Percentiles rank a stretch among this genome's conserved stretches.
Evolutionary conservation across 2,888 invertebrate species (phyloP).

Genomic region (Microctonus aethiopoides): DNA sequence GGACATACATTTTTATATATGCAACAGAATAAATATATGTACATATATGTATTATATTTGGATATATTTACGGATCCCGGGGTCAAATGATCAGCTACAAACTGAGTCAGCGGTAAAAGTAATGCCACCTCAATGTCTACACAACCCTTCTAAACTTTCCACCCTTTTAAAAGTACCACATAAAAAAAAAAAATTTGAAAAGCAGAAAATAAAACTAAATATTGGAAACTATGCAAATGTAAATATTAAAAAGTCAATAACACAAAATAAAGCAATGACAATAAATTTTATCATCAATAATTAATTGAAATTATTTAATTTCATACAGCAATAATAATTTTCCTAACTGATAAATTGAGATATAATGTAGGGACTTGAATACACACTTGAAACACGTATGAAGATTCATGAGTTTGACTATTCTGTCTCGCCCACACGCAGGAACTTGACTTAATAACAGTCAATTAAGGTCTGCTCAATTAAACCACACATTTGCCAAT

Average conservation of each 20-base stretch:
- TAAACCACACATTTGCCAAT: constrained; percentile 45
- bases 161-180: too few relatives aligned
- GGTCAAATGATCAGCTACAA: constrained; percentile 62
- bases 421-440: constrained; percentile 42
- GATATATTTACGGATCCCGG: constrained; percentile 41
- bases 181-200: too few relatives aligned
- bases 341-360: neutral
- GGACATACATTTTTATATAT: constrained; percentile 24
- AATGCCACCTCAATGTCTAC: constrained; percentile 46
- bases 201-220: too few relatives aligned
- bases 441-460: constrained; percentile 60
- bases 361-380: neutral
- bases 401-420: neutral
- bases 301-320: too few relatives aligned
- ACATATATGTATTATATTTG: constrained; percentile 10
- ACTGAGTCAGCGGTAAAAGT: constrained; percentile 59
- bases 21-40: constrained; percentile 19
- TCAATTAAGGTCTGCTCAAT: constrained; percentile 59
- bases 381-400: neutral
- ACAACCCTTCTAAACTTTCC: constrained; percentile 13
- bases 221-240: too few relatives aligned
- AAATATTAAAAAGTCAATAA: too few relatives aligned
- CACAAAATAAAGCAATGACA: too few relatives aligned
- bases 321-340: too few relatives aligned
- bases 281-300: too few relatives aligned